Conservation (phyloP, 2,113 vertebrate species). For the Perca flavescens region DNA sequence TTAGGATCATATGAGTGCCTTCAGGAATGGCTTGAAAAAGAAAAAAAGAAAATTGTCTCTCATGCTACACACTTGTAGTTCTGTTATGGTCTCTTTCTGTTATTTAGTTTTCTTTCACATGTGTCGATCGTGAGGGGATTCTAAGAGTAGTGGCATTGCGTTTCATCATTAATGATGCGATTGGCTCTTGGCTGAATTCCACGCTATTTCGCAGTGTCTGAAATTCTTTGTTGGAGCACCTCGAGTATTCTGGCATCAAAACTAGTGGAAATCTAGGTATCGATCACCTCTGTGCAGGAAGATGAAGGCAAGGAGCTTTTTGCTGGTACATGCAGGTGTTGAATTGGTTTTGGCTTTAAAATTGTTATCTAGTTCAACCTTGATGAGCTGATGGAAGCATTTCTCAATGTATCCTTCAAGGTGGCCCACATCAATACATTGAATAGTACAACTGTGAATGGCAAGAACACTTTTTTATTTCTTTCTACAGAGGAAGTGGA, state of each 20-base stretch:
- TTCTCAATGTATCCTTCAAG: neutral
- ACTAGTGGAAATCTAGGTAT: conserved; percentile 3
- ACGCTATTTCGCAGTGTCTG: neutral
- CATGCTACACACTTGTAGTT: no score
- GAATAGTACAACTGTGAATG: neutral
- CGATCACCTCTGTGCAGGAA: neutral
- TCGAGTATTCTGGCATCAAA: neutral
- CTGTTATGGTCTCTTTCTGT: neutral
- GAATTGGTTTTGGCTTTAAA: neutral
- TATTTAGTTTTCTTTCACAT: neutral
- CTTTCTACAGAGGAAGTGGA: neutral
- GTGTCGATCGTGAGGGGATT: neutral
- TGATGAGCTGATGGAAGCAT: neutral
- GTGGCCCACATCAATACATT: neutral
- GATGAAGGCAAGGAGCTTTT: neutral
- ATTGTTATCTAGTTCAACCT: neutral
- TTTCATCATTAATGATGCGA: conserved; percentile 7
- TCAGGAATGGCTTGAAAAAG: no score
- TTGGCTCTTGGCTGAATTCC: neutral
- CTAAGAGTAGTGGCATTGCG: neutral
- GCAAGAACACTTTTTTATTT: neutral
- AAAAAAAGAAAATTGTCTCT: neutral
- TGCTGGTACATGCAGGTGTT: neutral
- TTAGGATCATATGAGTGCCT: no score
- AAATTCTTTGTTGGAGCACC: neutral